A percentile compares a stretch with the other conserved stretches of the same genome.
Conservation (phyloP, 2,113 vertebrate genomes). For the Microcebus lehilahytsara region DNA sequence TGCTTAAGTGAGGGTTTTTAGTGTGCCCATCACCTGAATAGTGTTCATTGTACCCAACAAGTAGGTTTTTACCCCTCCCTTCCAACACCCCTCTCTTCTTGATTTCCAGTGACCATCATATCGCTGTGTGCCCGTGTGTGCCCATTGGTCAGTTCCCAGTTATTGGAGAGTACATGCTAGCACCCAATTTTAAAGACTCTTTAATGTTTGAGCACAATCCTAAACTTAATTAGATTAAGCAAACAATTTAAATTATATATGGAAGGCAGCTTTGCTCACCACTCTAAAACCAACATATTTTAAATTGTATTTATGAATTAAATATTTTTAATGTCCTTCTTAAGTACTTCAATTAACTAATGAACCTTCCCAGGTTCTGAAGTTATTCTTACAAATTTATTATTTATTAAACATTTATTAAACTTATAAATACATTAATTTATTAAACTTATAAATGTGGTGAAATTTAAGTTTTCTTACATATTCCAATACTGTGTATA, state of each 20-base stretch:
- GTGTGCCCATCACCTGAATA: too few species aligned
- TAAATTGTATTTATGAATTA: neutral
- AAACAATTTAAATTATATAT: neutral
- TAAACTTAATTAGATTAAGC: neutral
- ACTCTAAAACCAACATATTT: conserved; percentile 82
- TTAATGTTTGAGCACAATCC: neutral
- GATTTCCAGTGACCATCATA: too few species aligned
- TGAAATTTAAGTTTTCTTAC: neutral
- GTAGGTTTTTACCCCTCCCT: too few species aligned
- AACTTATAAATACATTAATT: neutral
- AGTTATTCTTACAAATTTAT: neutral
- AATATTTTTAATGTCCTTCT: neutral
- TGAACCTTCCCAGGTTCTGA: neutral
- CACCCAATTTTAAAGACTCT: neutral
- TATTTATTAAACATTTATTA: neutral
- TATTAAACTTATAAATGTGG: neutral
- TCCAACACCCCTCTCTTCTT: too few species aligned
- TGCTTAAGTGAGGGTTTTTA: too few species aligned
- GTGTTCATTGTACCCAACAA: too few species aligned
- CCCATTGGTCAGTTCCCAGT: too few species aligned
- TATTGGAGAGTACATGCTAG: neutral
- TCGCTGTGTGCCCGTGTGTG: too few species aligned
- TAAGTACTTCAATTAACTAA: neutral
- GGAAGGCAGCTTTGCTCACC: conserved; percentile 87
- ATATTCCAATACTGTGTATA: neutral